These are phyloP conservation scores for Geophilus truncorum DNA, from an alignment of 2,888 invertebrate genomes.

Conservation along the genomic window DNA sequence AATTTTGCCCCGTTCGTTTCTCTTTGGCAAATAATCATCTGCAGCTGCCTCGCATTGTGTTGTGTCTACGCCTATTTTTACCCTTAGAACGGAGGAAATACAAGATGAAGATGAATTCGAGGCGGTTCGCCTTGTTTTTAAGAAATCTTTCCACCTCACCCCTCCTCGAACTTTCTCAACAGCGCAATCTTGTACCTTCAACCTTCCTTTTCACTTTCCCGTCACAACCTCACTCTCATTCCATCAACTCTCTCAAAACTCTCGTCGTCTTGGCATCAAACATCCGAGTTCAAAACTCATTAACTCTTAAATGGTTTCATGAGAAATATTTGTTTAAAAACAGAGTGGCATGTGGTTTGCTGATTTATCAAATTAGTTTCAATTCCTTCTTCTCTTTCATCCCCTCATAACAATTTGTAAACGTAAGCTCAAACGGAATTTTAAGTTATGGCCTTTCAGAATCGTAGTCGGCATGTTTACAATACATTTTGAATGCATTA, in stretches of 20 bases:
- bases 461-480: not conserved
- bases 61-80: conserved; percentile 12
- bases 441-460: not conserved
- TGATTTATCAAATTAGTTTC: not conserved
- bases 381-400: not conserved
- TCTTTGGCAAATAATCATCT: conserved; percentile 2
- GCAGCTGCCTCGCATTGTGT: conserved; percentile 10
- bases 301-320: not conserved
- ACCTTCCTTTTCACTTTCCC: not conserved
- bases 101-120: conserved; percentile 11
- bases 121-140: conserved; percentile 1
- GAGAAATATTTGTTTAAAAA: not conserved
- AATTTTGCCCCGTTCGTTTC: conserved; percentile 14
- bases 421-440: not conserved
- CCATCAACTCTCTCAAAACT: not conserved
- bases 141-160: not conserved
- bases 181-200: not conserved
- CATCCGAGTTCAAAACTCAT: not conserved
- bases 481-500: not conserved
- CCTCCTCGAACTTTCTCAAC: not conserved
- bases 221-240: not conserved
- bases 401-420: not conserved
- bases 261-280: not conserved
- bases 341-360: not conserved
- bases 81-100: not conserved